Conservation (phyloP, 2,888 invertebrate species). For the Prenolepis imparis region DNA sequence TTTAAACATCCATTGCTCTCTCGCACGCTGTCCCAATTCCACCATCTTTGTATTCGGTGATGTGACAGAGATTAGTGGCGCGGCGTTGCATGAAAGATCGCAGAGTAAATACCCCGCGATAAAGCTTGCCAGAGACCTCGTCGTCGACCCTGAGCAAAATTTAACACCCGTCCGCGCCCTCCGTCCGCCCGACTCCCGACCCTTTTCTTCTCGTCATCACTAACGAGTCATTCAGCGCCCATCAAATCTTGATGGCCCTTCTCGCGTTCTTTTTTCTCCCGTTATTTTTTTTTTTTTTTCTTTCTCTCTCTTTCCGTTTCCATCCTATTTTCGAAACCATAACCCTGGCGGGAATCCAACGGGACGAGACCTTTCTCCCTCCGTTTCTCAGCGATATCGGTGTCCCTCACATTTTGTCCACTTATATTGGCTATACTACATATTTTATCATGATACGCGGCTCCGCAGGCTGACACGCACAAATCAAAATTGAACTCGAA, state of each 20-base stretch:
- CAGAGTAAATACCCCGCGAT: constrained; percentile 27
- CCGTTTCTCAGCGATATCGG: constrained; percentile 33
- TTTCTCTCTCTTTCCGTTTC: not conserved
- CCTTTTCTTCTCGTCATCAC: constrained; percentile 7
- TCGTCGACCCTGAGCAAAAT: constrained; percentile 59
- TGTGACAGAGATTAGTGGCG: constrained; percentile 34
- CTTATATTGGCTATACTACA: constrained; percentile 36
- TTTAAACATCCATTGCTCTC: constrained; percentile 19
- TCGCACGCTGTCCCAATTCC: constrained; percentile 17
- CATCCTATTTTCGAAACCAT: constrained; percentile 37
- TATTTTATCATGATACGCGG: constrained; percentile 23
- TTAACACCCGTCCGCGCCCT: constrained; percentile 29
- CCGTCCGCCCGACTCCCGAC: not conserved
- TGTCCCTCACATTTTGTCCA: constrained; percentile 56
- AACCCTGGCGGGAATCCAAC: constrained; percentile 54
- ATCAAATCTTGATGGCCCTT: constrained; percentile 33
- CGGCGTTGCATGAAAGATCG: constrained; percentile 42
- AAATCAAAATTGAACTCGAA: not conserved
- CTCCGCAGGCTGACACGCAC: not conserved
- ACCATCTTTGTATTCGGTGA: constrained; percentile 29
- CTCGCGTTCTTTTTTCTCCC: constrained; percentile 32
- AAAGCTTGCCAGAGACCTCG: constrained; percentile 32
- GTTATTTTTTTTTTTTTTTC: too few species aligned
- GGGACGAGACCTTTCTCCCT: not conserved
- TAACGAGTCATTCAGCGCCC: constrained; percentile 54